Evolutionary conservation across 2,888 invertebrate species (phyloP).

Genomic region (Lasius platythorax): DNA sequence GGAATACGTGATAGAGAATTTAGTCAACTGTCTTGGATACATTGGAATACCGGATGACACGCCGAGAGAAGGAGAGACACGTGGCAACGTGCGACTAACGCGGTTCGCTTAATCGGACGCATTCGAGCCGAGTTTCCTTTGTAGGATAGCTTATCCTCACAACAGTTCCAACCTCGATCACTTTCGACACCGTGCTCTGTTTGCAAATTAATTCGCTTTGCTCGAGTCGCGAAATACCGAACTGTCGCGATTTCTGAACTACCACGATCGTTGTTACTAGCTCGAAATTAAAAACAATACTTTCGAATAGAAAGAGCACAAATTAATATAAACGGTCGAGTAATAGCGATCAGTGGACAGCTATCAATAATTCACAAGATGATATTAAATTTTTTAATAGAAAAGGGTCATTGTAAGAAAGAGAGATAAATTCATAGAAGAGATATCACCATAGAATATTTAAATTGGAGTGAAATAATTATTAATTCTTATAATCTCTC

Average conservation of each 20-base stretch:
- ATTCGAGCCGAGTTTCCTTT: slow-evolving; percentile 53
- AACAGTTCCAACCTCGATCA: slow-evolving; percentile 45
- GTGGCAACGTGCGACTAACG: slow-evolving; percentile 48
- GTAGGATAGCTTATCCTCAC: slow-evolving; percentile 47
- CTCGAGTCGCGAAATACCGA: slow-evolving; percentile 40
- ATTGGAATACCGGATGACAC: slow-evolving; percentile 56
- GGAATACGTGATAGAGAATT: slow-evolving; percentile 59
- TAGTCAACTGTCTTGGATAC: slow-evolving; percentile 52
- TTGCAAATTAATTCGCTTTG: slow-evolving; percentile 52
- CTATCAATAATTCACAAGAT: background rate
- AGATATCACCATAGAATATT: background rate
- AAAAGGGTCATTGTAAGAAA: background rate
- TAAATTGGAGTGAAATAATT: background rate
- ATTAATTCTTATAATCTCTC: background rate
- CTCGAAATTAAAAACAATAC: slow-evolving; percentile 1
- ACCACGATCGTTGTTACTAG: background rate
- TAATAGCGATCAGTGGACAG: background rate
- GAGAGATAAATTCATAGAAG: background rate
- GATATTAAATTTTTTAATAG: background rate
- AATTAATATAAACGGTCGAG: slow-evolving; percentile 7
- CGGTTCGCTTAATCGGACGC: slow-evolving; percentile 47
- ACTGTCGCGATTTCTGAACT: slow-evolving; percentile 22
- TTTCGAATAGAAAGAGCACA: background rate
- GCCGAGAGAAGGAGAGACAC: slow-evolving; percentile 24
- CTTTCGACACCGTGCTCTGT: slow-evolving; percentile 45